Percentiles rank a stretch among this genome's conserved stretches.
Evolutionary conservation across 2,797 vertebrate genomes (phyloP).

Genomic region (Australoheros facetus): DNA sequence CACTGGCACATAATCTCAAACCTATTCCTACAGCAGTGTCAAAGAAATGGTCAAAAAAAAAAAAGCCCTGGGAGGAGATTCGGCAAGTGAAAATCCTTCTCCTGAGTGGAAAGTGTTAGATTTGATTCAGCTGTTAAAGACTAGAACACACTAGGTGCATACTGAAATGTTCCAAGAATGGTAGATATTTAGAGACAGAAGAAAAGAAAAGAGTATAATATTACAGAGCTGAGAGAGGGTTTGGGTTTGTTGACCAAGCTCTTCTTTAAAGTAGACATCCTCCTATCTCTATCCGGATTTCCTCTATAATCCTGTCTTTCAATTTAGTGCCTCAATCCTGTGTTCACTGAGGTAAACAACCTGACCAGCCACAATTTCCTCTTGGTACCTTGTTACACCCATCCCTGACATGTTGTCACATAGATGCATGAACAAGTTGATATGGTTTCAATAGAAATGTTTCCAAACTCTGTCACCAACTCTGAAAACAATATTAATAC

Average conservation of each 20-base stretch:
- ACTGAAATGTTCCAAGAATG: constrained; percentile 24
- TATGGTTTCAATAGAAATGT: constrained; percentile 14
- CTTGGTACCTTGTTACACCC: constrained; percentile 23
- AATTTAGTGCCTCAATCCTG: constrained; percentile 46
- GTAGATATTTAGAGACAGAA: constrained; percentile 7
- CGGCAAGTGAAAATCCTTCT: constrained; percentile 40
- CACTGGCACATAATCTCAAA: constrained; percentile 33
- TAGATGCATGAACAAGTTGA: background rate
- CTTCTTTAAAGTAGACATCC: constrained; percentile 46
- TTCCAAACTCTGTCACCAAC: constrained; percentile 4
- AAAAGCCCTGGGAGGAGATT: constrained; percentile 28
- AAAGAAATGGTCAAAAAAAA: constrained; percentile 25
- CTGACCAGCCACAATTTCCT: constrained; percentile 38
- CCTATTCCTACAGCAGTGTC: constrained; percentile 28
- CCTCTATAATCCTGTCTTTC: constrained; percentile 63
- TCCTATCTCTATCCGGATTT: constrained; percentile 58
- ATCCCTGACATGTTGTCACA: constrained; percentile 18
- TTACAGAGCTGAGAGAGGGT: constrained; percentile 32
- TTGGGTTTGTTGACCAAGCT: constrained; percentile 53
- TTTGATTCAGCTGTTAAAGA: constrained; percentile 41
- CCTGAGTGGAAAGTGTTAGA: constrained; percentile 27
- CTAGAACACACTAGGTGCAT: constrained; percentile 18
- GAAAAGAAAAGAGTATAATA: constrained; percentile 22
- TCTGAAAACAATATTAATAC: background rate
- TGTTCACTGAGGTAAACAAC: constrained; percentile 62